Base-by-base conservation (phyloP, 2,888 invertebrate genomes). In the Ellobium chinense region DNA sequence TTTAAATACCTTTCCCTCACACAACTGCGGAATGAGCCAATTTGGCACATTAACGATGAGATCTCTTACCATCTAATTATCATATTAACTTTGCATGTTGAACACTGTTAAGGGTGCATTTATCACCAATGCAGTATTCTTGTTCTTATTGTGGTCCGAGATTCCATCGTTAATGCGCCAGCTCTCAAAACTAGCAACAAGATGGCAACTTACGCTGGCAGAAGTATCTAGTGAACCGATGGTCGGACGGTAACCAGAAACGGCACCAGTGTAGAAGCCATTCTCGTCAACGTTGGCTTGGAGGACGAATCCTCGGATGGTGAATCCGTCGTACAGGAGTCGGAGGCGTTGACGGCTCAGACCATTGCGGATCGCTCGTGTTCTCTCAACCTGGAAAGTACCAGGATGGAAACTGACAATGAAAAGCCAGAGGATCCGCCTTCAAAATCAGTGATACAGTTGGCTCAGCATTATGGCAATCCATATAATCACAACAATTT, bases 221-320 rank as follows among this genome's bases (percentile, higher is more conserved):
- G 62, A 27, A 5, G 58, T 29, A 46, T 74, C 29, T 5, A 74
- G 24, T 21, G 1, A 9, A 27, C 14, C 4, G 9, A 46, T 54
- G n/a, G 37, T 63, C 21, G 65, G 75, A 0, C 62, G 0, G 31
- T 24, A 63, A 1, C 74, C 74, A 37, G 74, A 63, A 14, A 74
- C 74, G 2, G 62, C 65, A 21, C 75, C 75, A 9, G 46, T 75
- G 24, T n/a, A 75, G 18, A 0, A 18, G 1, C 34, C 75, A 27
- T 31, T 31, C 9, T 21, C 1, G 36, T 54, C 34, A 12, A 29
- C 0, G 2, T 12, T 63, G n/a, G 75, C 63, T 14, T 63, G 63
- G 0, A 75, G 9, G 31, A 21, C 34, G 65, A 75, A 75, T 5
- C 2, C 65, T 12, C 75, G 75, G 29, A 75, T 21, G 9, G 63